These are phyloP conservation scores for Hylaea fasciaria DNA, from an alignment of 2,888 invertebrate species.

Conservation along the genomic window DNA sequence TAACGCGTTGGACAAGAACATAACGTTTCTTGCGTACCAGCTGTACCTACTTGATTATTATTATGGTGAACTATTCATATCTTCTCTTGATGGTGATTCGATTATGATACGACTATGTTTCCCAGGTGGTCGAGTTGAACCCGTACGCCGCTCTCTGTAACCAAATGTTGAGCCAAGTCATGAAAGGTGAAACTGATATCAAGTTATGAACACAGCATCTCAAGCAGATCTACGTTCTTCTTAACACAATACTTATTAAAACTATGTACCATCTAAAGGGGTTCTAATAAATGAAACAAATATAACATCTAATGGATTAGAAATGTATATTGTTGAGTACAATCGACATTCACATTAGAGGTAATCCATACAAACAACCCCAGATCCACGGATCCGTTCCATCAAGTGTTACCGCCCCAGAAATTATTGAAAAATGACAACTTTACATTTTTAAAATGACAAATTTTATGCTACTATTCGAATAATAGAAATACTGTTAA, in stretches of 20 bases:
- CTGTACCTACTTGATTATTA: no score
- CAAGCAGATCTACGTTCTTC: background rate
- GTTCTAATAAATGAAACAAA: slow-evolving; percentile 65
- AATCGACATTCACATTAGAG: slow-evolving; percentile 76
- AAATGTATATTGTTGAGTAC: slow-evolving; percentile 84
- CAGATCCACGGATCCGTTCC: slow-evolving; percentile 51
- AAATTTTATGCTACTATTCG: slow-evolving; percentile 79
- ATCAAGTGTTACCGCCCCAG: slow-evolving; percentile 49
- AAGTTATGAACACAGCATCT: slow-evolving; percentile 51
- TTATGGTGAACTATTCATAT: no score
- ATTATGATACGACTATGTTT: background rate
- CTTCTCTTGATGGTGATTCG: no score
- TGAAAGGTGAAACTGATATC: slow-evolving; percentile 81
- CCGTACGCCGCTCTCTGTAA: slow-evolving; percentile 98
- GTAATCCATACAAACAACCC: slow-evolving; percentile 63
- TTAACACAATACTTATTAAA: no score
- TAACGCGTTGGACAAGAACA: no score
- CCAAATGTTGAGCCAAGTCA: slow-evolving; percentile 94
- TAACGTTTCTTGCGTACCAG: no score
- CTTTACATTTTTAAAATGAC: slow-evolving; percentile 73
- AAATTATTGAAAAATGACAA: slow-evolving; percentile 67
- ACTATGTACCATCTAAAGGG: background rate
- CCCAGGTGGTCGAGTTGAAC: slow-evolving; percentile 93
- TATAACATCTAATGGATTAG: slow-evolving; percentile 80
- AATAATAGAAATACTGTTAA: slow-evolving; percentile 60